phyloP scores from a whole-genome alignment of 2,888 invertebrate genomes.

The Abrostola tripartita region DNA sequence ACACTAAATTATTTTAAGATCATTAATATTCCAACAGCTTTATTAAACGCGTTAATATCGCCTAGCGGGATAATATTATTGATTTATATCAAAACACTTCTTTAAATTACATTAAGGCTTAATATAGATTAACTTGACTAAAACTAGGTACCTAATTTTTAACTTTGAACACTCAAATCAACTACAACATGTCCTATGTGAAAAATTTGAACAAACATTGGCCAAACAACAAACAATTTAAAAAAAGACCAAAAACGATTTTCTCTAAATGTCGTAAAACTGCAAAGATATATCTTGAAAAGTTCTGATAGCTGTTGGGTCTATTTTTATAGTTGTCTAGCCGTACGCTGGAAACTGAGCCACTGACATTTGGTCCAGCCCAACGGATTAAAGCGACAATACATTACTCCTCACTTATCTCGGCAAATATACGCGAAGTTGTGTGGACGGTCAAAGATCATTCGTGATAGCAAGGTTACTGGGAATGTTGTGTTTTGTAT shows the following conservation, averaged over 20 bases:
- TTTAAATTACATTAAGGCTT: conserved; percentile 11
- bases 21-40: too few relatives aligned
- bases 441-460: neutral
- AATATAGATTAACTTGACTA: conserved; percentile 7
- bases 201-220: conserved; percentile 27
- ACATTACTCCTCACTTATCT: conserved; percentile 14
- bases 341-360: conserved; percentile 18
- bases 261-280: conserved; percentile 20
- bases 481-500: too few relatives aligned
- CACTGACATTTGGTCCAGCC: conserved; percentile 22
- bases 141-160: too few relatives aligned
- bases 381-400: conserved; percentile 18
- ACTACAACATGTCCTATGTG: too few relatives aligned
- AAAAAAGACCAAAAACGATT: conserved; percentile 22
- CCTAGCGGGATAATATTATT: conserved; percentile 16
- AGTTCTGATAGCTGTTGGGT: conserved; percentile 28
- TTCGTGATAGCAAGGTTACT: neutral
- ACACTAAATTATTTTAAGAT: too few relatives aligned
- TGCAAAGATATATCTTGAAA: conserved; percentile 33
- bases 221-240: too few relatives aligned
- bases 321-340: conserved; percentile 44
- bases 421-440: neutral
- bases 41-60: conserved; percentile 1
- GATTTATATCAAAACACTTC: conserved; percentile 22
- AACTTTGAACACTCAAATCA: too few relatives aligned